Evolutionary conservation across 2,797 vertebrate species (phyloP).

Genomic region (Fistularia commersonii): DNA sequence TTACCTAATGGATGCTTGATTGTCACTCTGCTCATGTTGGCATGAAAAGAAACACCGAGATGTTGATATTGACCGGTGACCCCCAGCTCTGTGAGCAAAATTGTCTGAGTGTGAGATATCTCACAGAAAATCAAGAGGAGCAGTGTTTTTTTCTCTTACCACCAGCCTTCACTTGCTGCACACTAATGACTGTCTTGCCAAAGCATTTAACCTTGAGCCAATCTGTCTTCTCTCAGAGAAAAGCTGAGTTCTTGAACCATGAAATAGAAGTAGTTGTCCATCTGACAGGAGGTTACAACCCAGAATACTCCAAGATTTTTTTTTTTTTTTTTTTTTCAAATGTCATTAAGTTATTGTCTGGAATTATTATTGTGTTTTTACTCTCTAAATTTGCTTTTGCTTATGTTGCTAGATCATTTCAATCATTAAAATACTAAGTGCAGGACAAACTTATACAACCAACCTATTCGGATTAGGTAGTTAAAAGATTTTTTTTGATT

Average conservation of each 20-base stretch:
- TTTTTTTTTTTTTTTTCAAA: constrained; percentile 49
- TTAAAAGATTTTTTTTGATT: no score
- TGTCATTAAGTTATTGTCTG: constrained; percentile 14
- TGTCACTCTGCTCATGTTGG: constrained; percentile 21
- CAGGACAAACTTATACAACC: constrained; percentile 6
- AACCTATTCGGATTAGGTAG: no score
- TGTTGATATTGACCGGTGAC: constrained; percentile 39
- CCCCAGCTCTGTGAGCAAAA: constrained; percentile 31
- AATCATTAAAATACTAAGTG: constrained; percentile 14
- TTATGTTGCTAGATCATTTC: neutral
- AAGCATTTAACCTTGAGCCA: constrained; percentile 71
- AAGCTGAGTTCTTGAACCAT: constrained; percentile 66
- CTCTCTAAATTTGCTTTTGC: neutral
- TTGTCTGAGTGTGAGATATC: constrained; percentile 44
- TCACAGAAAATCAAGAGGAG: constrained; percentile 48
- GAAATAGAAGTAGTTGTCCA: constrained; percentile 66
- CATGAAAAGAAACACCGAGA: neutral
- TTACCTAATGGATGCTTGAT: constrained; percentile 2
- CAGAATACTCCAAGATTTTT: constrained; percentile 48
- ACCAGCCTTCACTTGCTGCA: constrained; percentile 54
- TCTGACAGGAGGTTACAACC: constrained; percentile 57
- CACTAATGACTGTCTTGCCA: constrained; percentile 67
- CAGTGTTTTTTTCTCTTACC: constrained; percentile 44
- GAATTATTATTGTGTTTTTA: constrained; percentile 14
- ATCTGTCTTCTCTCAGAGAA: constrained; percentile 65